Base-by-base conservation (phyloP, 2,888 invertebrate species). In the Neoitamus cyanurus region DNA sequence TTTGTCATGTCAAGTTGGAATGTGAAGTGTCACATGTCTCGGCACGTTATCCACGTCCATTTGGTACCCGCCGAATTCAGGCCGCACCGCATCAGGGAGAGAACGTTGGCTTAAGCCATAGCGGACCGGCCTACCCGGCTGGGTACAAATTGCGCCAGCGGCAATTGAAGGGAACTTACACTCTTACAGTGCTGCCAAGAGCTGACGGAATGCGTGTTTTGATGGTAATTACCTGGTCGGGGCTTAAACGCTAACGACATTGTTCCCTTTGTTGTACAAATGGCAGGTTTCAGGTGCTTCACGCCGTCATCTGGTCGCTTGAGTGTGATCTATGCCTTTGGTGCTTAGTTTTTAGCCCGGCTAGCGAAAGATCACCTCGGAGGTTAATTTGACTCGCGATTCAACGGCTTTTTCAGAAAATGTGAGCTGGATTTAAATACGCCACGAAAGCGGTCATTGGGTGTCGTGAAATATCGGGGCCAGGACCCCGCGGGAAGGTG, bases 11-110 rank as follows among this genome's bases (percentile, higher is more conserved):
- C 77, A 77, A 46, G 42, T 46, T 42, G 77, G 77, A 77, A 77
- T 77, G 77, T 77, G 77, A 77, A 77, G 77, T 77, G 77, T 77
- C 77, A 77, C 77, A 77, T 77, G 77, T 77, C 77, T 58, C 20
- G n/a, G 77, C 77, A n/a, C 25, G 58, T 58, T 58, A 58, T 77
- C 70, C 70, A 7, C 31, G 20, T 13, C 69, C 68, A 25, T 1
- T n/a, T 7, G 48, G 58, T 58, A 70, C 30, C 30, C 77, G 46
- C 30, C 77, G 46, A 77, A 77, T 42, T 46, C 46, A 28, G 77
- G 77, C 42, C 77, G 37, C 6, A 6, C 34, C 20, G 11, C 48
- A 48, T 48, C 28, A n/a, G n/a, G 4, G n/a, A 42, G 42, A 42
- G 42, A 70, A 34, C 13, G 31, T 15, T 70, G 31, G 30, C 13